Percentiles rank a stretch among this genome's conserved stretches.
These are phyloP conservation scores for Iguana delicatissima DNA, from an alignment of 2,797 vertebrate genomes.

Conservation along the genomic window DNA sequence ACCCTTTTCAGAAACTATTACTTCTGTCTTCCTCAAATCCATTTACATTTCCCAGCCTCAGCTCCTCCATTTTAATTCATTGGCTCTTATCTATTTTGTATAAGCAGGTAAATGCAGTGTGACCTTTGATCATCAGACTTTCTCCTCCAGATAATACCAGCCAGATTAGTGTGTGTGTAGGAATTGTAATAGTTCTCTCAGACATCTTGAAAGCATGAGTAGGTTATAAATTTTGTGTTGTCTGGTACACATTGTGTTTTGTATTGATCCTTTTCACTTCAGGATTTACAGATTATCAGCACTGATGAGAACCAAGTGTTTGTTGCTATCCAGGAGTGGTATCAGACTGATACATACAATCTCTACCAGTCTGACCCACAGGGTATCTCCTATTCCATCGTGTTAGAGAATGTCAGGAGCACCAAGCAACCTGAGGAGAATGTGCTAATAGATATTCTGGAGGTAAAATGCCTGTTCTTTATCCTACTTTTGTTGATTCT, in stretches of 20 bases:
- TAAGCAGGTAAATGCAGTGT: background rate
- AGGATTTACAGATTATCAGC: slow-evolving; percentile 96
- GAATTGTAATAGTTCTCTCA: background rate
- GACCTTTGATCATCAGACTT: background rate
- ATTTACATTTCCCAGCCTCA: background rate
- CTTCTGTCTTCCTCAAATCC: background rate
- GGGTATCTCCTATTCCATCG: slow-evolving; percentile 89
- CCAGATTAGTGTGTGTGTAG: background rate
- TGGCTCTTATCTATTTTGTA: background rate
- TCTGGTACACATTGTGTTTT: background rate
- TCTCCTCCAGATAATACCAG: background rate
- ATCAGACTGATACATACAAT: slow-evolving; percentile 95
- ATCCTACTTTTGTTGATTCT: background rate
- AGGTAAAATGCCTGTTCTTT: slow-evolving; percentile 81
- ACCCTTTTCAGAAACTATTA: background rate
- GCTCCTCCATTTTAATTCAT: background rate
- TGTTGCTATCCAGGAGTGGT: slow-evolving; percentile 96
- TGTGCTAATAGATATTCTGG: slow-evolving; percentile 92
- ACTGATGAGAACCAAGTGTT: slow-evolving; percentile 96
- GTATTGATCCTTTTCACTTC: background rate
- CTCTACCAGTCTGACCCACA: slow-evolving; percentile 94
- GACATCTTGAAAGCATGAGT: background rate
- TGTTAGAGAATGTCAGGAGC: slow-evolving; percentile 93
- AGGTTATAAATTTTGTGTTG: background rate
- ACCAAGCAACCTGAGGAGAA: slow-evolving; percentile 93